Conservation (phyloP, 53 echinoderm and acorn worm genomes). For the Luidia sarsii region DNA sequence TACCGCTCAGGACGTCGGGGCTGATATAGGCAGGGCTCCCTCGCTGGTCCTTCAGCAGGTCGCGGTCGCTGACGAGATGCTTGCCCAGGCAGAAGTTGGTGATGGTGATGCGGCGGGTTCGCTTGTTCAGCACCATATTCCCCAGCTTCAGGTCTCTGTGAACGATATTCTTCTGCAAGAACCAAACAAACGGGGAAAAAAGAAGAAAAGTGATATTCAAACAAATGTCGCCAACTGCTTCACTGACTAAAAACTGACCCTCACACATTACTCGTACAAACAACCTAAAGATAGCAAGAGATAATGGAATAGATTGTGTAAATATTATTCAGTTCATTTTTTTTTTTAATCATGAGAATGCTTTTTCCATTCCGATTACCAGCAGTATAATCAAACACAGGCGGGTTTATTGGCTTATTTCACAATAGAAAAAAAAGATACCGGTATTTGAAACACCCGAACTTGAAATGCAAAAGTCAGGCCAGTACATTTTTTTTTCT, state of each 20-base stretch:
- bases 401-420: not conserved
- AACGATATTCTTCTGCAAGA: conserved; percentile 94
- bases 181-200: not conserved
- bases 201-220: not conserved
- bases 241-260: too few species aligned
- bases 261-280: not conserved
- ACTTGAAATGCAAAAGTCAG: too few species aligned
- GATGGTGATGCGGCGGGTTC: conserved; percentile 82
- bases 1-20: conserved; percentile 96
- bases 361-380: not conserved
- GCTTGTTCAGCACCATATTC: conserved; percentile 92
- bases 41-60: conserved; percentile 94
- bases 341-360: too few species aligned
- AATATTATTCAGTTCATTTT: too few species aligned
- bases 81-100: conserved; percentile 99
- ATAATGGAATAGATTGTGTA: too few species aligned
- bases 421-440: too few species aligned
- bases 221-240: too few species aligned
- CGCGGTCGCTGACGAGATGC: conserved; percentile 88
- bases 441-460: too few species aligned
- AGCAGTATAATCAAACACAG: not conserved
- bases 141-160: conserved; percentile 94
- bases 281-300: too few species aligned
- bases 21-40: conserved; percentile 99
- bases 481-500: too few species aligned